phyloP scores from a whole-genome alignment of 2,113 vertebrate species.

The Tachysurus vachellii region DNA sequence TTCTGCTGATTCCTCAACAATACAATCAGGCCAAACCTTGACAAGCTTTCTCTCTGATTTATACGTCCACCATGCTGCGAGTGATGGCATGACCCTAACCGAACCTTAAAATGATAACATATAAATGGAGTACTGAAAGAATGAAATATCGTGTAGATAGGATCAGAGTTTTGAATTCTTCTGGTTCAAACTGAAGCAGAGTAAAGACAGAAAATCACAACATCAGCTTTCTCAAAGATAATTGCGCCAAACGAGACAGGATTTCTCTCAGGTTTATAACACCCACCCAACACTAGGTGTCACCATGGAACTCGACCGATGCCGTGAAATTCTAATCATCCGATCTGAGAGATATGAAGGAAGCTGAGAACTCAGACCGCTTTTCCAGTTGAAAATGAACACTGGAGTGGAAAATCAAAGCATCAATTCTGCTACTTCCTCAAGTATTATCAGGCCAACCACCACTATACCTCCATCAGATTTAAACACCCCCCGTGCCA shows the following conservation, averaged over 20 bases:
- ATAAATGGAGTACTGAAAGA: background rate
- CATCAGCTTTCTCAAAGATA: background rate
- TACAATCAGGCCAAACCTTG: background rate
- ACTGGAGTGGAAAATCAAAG: conserved; percentile 38
- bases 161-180: background rate
- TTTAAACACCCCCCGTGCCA: background rate
- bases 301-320: background rate
- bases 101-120: background rate
- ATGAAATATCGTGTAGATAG: background rate
- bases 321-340: conserved; percentile 1
- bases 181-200: background rate
- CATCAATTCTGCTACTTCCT: background rate
- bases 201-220: background rate
- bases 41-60: background rate
- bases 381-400: conserved; percentile 31
- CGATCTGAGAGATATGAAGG: background rate
- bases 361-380: background rate
- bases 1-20: background rate
- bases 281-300: conserved; percentile 1
- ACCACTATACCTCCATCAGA: background rate
- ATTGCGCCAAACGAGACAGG: background rate
- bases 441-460: background rate
- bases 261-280: conserved; percentile 11
- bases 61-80: background rate
- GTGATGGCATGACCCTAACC: background rate